These are phyloP conservation scores for Hippocampus comes DNA, from an alignment of 2,113 vertebrate genomes.

Conservation along the genomic window DNA sequence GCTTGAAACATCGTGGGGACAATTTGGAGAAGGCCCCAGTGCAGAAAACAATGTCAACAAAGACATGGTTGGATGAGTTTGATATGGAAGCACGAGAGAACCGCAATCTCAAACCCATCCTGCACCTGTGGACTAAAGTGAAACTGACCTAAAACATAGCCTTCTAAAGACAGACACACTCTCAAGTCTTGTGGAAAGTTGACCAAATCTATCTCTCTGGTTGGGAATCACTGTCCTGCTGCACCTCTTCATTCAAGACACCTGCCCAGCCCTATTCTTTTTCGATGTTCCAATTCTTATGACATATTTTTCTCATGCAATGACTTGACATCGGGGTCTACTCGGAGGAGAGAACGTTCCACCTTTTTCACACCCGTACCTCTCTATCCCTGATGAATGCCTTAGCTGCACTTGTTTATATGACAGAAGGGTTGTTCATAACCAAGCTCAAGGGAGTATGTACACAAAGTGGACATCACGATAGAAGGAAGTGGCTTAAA, in stretches of 20 bases:
- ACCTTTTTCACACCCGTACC: slow-evolving; percentile 80
- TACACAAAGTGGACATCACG: slow-evolving; percentile 91
- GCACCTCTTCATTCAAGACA: neutral
- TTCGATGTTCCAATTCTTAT: neutral
- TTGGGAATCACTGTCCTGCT: neutral
- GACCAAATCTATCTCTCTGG: neutral
- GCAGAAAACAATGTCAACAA: neutral
- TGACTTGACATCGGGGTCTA: slow-evolving; percentile 74
- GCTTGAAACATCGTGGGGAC: neutral
- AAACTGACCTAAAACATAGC: neutral
- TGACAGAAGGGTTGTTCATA: slow-evolving; percentile 86
- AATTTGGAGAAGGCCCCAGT: neutral
- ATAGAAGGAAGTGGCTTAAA: slow-evolving; percentile 90
- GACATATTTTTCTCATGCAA: neutral
- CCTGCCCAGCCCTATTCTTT: neutral
- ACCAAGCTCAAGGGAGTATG: slow-evolving; percentile 86
- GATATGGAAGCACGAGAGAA: neutral
- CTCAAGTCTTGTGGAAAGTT: neutral
- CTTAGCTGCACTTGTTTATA: slow-evolving; percentile 89
- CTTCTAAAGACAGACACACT: neutral
- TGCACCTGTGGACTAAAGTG: neutral
- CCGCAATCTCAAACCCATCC: neutral
- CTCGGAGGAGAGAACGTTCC: slow-evolving; percentile 78
- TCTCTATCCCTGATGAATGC: slow-evolving; percentile 88
- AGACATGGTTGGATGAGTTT: neutral